These are phyloP conservation scores for Sarotherodon lohbergeri DNA, from an alignment of 2,113 vertebrate species.

Conservation along the genomic window DNA sequence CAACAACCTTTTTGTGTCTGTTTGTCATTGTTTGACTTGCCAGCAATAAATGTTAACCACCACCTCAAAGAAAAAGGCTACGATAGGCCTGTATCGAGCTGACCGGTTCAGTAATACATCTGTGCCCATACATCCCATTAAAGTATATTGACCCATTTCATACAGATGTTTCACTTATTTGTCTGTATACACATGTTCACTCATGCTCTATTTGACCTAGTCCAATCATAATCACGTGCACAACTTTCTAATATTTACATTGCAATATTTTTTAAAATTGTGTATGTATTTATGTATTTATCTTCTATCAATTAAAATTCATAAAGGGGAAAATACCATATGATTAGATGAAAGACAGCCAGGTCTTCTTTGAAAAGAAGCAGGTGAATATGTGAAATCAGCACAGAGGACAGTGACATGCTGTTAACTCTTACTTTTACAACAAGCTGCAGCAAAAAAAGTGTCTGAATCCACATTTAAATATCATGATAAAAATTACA, in stretches of 20 bases:
- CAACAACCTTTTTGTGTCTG: neutral
- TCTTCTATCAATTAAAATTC: neutral
- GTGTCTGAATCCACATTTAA: neutral
- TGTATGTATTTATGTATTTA: fast-evolving
- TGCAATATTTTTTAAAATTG: neutral
- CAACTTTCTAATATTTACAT: neutral
- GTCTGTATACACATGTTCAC: neutral
- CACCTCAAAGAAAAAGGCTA: neutral
- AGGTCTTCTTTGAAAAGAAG: neutral
- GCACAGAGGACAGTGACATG: neutral
- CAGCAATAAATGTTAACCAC: neutral
- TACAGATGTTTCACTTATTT: neutral
- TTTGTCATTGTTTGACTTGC: neutral
- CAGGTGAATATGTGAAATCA: neutral
- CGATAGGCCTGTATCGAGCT: fast-evolving
- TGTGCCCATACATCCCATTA: neutral
- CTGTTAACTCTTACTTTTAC: neutral
- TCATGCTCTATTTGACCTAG: neutral
- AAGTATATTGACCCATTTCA: fast-evolving
- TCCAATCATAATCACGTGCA: neutral
- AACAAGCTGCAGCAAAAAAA: neutral
- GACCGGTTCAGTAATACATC: neutral
- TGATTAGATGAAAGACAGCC: neutral
- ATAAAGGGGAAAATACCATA: neutral
- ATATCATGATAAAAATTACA: neutral